Base-by-base conservation (phyloP, 2,113 vertebrate species). In the Aphelocoma coerulescens region DNA sequence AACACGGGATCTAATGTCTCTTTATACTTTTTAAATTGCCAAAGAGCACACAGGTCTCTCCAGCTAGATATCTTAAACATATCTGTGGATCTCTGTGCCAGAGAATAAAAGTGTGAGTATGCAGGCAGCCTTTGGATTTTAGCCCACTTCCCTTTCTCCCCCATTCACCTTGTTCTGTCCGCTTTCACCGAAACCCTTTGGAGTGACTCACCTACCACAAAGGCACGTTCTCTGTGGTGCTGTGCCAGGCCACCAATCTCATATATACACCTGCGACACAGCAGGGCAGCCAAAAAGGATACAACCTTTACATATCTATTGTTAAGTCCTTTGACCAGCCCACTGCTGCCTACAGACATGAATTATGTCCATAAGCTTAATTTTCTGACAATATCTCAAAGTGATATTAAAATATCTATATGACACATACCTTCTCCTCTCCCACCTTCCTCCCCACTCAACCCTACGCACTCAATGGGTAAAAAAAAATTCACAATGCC, bases 241-340 rank as follows among this genome's bases (percentile, higher is more conserved):
- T 63, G 14, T 55, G 35, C 35, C 72, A 44, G 28, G n/a, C 19
- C 43, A n/a, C 37, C 55, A 59, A 23, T 58, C 33, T 59, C 37
- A 33, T 24, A 17, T 0, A 2, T 52, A 59, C 16, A 63, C 8
- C 35, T 73, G 1, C 0, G 0, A 63, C 30, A 6, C 1, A n/a
- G 22, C 35, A 68, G 28, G 20, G 51, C 49, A 83, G 11, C 11
- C 72, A 54, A 65, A 89, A 88, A n/a, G 28, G 7, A 55, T 3
- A 4, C 17, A 61, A 37, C 10, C 3, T 83, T 88, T 71, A 61
- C 21, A 30, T 32, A 43, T 6, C 24, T 21, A 46, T 48, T 62
- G 26, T 4, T 68, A 72, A 81, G 35, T 49, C 80, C 43, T 33
- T 62, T 30, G 61, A 80, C 20, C 80, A 88, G 49, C 30, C 52